Evolutionary conservation across 1,140 invertebrate species (phyloP).

Genomic region (Hypsibius dujardini): DNA sequence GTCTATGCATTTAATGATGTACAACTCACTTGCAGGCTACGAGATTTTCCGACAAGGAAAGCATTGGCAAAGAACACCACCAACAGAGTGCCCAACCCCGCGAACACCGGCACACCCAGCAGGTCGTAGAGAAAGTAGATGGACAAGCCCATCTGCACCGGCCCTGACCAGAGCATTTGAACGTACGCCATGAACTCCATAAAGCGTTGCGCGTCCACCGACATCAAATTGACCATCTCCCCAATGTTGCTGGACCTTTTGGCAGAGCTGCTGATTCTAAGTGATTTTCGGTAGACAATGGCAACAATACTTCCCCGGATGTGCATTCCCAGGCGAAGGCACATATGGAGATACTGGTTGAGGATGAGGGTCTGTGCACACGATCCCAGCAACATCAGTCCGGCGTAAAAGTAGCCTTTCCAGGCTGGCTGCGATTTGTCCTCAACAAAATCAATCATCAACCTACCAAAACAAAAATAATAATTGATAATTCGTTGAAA

Average conservation of each 20-base stretch:
- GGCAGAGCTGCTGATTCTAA: slow-evolving; percentile 15
- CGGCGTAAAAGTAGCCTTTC: not conserved
- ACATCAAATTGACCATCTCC: slow-evolving; percentile 25
- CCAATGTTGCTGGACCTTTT: slow-evolving; percentile 19
- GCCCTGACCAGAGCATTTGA: slow-evolving; percentile 19
- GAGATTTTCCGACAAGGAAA: not conserved
- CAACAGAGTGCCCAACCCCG: slow-evolving; percentile 31
- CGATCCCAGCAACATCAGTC: not conserved
- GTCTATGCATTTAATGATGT: too few species aligned
- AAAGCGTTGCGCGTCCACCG: slow-evolving; percentile 23
- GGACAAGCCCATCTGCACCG: slow-evolving; percentile 31
- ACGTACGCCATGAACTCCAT: slow-evolving; percentile 20
- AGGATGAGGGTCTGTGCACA: not conserved
- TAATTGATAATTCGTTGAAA: too few species aligned
- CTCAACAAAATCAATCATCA: not conserved
- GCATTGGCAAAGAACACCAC: slow-evolving; percentile 33
- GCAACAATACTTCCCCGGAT: not conserved
- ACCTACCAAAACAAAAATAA: not conserved
- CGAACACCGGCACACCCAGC: slow-evolving; percentile 31
- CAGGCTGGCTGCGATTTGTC: not conserved
- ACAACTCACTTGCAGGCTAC: not conserved
- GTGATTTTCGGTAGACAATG: slow-evolving; percentile 14
- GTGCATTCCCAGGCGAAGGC: not conserved
- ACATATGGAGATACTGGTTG: not conserved
- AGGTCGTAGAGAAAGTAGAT: slow-evolving; percentile 32